phyloP scores from a whole-genome alignment of 1,140 invertebrate species.

The Psix sp. region DNA sequence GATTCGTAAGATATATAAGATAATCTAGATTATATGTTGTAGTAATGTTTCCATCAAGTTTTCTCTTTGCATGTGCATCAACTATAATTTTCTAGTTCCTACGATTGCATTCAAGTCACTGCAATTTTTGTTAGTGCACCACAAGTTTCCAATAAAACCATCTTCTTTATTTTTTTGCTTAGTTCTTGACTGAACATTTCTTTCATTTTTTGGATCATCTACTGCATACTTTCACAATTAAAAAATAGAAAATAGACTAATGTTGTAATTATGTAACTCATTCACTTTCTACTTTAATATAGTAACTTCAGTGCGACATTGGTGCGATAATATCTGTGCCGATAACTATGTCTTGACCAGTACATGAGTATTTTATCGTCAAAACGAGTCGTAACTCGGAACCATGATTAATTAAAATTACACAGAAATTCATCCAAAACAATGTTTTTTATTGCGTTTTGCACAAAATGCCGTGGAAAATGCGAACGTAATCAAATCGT shows the following conservation, averaged over 20 bases:
- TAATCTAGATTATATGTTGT: too few species aligned
- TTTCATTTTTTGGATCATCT: too few species aligned
- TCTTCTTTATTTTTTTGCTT: too few species aligned
- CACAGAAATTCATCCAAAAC: slow-evolving; percentile 25
- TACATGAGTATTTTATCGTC: not conserved
- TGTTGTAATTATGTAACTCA: slow-evolving; percentile 25
- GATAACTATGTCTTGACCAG: not conserved
- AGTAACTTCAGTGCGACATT: slow-evolving; percentile 18
- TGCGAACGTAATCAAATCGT: slow-evolving; percentile 16
- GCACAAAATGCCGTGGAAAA: not conserved
- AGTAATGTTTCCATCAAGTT: too few species aligned
- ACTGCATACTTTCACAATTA: not conserved
- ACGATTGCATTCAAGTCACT: too few species aligned
- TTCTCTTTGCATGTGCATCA: too few species aligned
- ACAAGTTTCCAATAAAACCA: too few species aligned
- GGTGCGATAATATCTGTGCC: not conserved
- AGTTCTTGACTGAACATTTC: too few species aligned
- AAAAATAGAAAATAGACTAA: slow-evolving; percentile 26
- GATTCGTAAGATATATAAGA: too few species aligned
- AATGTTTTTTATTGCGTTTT: too few species aligned
- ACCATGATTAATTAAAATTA: slow-evolving; percentile 22
- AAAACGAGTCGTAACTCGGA: slow-evolving; percentile 3
- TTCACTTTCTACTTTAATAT: slow-evolving; percentile 37
- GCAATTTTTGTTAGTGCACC: too few species aligned
- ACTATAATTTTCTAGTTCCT: too few species aligned